Evolutionary conservation across 2,113 vertebrate genomes (phyloP).

Genomic region (Erythrocebus patas): DNA sequence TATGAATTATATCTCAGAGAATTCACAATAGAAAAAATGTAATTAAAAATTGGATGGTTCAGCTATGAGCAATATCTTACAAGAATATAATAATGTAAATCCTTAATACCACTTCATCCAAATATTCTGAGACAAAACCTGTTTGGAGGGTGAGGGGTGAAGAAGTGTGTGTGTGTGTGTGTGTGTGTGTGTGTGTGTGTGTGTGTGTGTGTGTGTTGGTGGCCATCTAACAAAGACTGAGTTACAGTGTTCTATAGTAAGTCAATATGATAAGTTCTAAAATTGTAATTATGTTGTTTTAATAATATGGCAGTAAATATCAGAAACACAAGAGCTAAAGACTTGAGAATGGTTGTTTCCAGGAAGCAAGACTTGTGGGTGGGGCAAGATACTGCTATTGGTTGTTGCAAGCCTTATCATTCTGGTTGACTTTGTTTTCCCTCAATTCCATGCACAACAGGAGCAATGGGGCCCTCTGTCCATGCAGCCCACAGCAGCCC

Average conservation of each 20-base stretch:
- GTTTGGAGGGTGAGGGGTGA: neutral
- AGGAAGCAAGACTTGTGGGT: neutral
- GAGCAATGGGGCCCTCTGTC: conserved; percentile 67
- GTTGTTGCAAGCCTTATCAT: neutral
- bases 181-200: neutral
- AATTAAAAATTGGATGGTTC: neutral
- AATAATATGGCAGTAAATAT: neutral
- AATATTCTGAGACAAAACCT: neutral
- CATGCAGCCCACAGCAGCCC: neutral
- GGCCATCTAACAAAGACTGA: neutral
- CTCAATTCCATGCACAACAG: neutral
- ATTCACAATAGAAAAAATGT: neutral
- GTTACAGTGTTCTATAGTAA: neutral
- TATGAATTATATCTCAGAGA: neutral
- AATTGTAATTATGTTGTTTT: neutral
- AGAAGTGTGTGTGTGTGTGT: neutral
- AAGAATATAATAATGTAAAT: neutral
- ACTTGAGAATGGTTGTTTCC: neutral
- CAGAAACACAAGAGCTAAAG: neutral
- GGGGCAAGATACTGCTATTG: neutral
- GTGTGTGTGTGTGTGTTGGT: neutral
- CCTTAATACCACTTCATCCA: neutral
- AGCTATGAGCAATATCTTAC: neutral
- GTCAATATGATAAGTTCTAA: neutral
- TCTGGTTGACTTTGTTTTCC: neutral